Evolutionary conservation across 2,113 vertebrate genomes (phyloP), one percentile per base, ranked within the genome.

Genomic region (Tringa solitaria): DNA sequence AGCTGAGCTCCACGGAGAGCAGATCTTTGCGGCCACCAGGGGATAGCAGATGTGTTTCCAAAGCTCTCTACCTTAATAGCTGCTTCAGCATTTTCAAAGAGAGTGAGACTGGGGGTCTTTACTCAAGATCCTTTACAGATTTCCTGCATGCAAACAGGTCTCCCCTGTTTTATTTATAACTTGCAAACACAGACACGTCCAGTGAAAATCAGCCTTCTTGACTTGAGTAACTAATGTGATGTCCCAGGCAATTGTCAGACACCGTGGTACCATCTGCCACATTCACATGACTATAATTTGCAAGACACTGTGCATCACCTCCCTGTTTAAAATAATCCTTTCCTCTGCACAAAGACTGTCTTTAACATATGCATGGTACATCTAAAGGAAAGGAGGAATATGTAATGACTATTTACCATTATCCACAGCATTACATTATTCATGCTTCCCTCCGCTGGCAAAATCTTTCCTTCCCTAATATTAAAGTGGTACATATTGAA

Each of bases 341-440:
- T 95, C 75, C 84, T 37, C 59, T 54, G 67, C 85, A 94, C 93
- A 83, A 90, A 89, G 35, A 11, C 54, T 65, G 48, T 41, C 76
- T 91, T 82, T 88, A 90, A 77, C 79, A 80, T 21, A 68, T 60
- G 56, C 81, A n/a, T 1, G 1, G 23, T 59, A 50, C 60, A 70
- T 77, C 81, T n/a, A 75, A 94, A 68, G 56, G 67, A 87, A 87
- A 68, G 93, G 75, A 94, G 78, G 93, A 87, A 84, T 73, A 39
- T 59, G 79, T 82, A 73, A 91, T 84, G 79, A 89, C 59, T 96
- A 72, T 96, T 97, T 97, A 89, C 94, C 94, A 73, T 96, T 93
- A 95, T 72, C 81, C 93, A 86, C 90, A 92, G 74, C 78, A 81
- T 93, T 93, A 76, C 92, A 97, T 97, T 94, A 97, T 98, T 97